Evolutionary conservation across 2,888 invertebrate genomes (phyloP).

Genomic region (Athrips mouffetella): DNA sequence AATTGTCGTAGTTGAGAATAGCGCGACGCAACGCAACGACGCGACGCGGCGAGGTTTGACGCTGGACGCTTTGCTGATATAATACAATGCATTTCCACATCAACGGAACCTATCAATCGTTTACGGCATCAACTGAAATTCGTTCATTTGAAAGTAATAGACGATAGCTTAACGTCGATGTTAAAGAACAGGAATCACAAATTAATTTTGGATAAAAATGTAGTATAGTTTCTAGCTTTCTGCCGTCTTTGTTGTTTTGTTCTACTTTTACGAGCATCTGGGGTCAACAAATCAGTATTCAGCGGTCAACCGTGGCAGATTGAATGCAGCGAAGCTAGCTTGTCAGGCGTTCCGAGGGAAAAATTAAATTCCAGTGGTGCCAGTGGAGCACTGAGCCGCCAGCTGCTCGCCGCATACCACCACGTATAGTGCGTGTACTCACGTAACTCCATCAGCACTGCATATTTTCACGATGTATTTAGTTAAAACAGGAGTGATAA

Average conservation of each 20-base stretch:
- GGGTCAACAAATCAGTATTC: conserved; percentile 52
- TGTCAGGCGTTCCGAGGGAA: conserved; percentile 46
- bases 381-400: conserved; percentile 17
- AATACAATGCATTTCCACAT: conserved; percentile 24
- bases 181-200: neutral
- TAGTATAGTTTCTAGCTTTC: too few relatives aligned
- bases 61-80: conserved; percentile 24
- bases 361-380: conserved; percentile 59
- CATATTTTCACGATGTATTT: neutral
- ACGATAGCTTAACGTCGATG: neutral
- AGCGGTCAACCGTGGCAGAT: conserved; percentile 42
- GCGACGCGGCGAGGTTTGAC: too few relatives aligned
- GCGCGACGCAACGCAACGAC: too few relatives aligned
- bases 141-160: neutral
- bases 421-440: conserved; percentile 27
- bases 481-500: neutral
- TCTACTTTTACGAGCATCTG: conserved; percentile 4
- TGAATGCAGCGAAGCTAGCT: conserved; percentile 45
- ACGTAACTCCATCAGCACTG: conserved; percentile 26
- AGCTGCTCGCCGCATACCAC: conserved; percentile 21
- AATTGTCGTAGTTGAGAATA: conserved; percentile 28
- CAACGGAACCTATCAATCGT: conserved; percentile 23
- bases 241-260: neutral
- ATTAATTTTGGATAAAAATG: neutral
- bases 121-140: conserved; percentile 2